Base-by-base conservation (phyloP, 2,797 vertebrate genomes). In the Scleropages formosus region DNA sequence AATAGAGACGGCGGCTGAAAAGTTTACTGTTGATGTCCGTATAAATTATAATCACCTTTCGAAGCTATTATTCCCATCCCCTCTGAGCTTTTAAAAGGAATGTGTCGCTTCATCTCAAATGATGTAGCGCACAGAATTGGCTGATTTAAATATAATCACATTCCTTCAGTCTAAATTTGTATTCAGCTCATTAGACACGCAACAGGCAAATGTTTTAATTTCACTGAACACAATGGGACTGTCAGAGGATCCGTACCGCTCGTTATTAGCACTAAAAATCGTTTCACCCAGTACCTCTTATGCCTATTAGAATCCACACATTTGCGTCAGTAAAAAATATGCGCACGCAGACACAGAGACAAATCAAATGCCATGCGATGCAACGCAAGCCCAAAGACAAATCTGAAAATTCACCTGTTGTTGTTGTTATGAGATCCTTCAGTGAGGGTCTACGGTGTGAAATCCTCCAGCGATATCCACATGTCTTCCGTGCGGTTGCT, bases 331-430 rank as follows among this genome's bases (percentile, higher is more conserved):
- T 39, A 18, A n/a, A n/a, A 26, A 2, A 16, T 53, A 67, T 16
- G 60, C 22, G 11, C 51, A 7, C 56, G 16, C 51, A 26, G 26
- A 16, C 51, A 16, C 58, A 69, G 69, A 82, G 59, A 71, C 20
- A 75, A 68, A 44, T 68, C 64, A 53, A 26, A 66, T 72, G 44
- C 70, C 77, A 82, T 44, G 74, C 81, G 78, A n/a, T n/a, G n/a
- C n/a, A n/a, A n/a, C n/a, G n/a, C n/a, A 80, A 88, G 83, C 83
- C 77, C 78, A 31, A 51, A 80, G 79, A 76, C 78, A 80, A 59
- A 70, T 77, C 78, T 78, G 82, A 82, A 79, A 75, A 87, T 82
- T 89, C 93, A 93, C 92, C 92, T 93, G 92, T 93, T 93, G 93
- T 82, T n/a, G n/a, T n/a, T n/a, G n/a, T n/a, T n/a, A 72, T 78